A percentile compares a stretch with the other conserved stretches of the same genome.
These are phyloP conservation scores for Helleia helle DNA, from an alignment of 2,888 invertebrate species.

Conservation along the genomic window DNA sequence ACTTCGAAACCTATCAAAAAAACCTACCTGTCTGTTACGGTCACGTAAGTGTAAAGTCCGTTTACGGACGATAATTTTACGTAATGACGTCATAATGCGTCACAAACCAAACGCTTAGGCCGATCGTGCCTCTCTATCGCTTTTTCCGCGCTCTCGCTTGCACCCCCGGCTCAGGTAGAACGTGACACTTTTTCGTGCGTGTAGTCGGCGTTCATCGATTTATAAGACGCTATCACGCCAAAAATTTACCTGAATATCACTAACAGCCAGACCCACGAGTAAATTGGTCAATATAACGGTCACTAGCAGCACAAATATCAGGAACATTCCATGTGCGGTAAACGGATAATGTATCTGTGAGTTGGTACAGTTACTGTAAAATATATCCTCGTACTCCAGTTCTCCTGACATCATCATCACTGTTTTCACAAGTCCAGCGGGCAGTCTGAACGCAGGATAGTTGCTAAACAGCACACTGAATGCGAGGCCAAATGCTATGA, in stretches of 20 bases:
- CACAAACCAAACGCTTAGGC: no score
- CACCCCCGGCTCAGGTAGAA: no score
- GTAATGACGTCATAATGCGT: no score
- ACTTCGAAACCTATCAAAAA: no score
- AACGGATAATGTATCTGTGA: constrained; percentile 76
- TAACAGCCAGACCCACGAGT: constrained; percentile 88
- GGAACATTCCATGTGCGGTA: constrained; percentile 83
- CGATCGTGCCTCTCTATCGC: no score
- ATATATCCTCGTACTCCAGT: constrained; percentile 88
- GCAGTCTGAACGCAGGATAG: constrained; percentile 81
- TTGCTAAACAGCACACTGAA: constrained; percentile 88
- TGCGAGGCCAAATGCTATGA: constrained; percentile 85
- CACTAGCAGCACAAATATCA: constrained; percentile 84
- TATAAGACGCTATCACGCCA: no score
- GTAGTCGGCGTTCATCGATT: no score
- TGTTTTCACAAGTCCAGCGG: constrained; percentile 80
- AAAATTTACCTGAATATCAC: constrained; percentile 84
- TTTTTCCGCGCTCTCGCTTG: no score
- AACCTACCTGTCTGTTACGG: no score
- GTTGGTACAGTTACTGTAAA: constrained; percentile 73
- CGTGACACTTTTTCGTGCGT: no score
- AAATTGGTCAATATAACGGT: constrained; percentile 88
- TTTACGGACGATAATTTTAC: no score
- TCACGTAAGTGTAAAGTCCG: no score
- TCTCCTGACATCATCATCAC: constrained; percentile 94